Conservation (phyloP, 2,888 invertebrate species). For the Temnothorax ravouxi region DNA sequence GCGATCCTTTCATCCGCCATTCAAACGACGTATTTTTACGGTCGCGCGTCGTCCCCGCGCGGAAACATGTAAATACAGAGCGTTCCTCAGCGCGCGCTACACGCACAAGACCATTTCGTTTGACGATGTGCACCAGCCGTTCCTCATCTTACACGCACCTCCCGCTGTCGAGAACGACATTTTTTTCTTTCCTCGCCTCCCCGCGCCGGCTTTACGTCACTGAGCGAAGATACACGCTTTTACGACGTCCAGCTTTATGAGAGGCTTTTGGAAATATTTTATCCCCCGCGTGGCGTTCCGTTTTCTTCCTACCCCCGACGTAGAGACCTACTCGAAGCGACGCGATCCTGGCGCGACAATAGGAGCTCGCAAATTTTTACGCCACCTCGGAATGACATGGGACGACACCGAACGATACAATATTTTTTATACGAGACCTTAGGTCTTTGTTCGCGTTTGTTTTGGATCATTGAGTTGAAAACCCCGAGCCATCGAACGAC, state of each 20-base stretch:
- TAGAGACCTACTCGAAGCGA: background rate
- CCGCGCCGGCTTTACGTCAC: slow-evolving; percentile 9
- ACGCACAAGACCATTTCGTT: slow-evolving; percentile 72
- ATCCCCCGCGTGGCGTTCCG: slow-evolving; percentile 40
- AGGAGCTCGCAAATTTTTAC: slow-evolving; percentile 63
- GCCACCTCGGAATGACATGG: slow-evolving; percentile 29
- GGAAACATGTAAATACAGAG: slow-evolving; percentile 74
- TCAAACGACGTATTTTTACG: slow-evolving; percentile 69
- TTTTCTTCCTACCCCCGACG: slow-evolving; percentile 17
- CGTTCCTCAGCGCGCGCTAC: slow-evolving; percentile 48
- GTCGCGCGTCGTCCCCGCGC: slow-evolving; percentile 34
- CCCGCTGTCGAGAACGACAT: background rate
- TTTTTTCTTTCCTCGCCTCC: background rate
- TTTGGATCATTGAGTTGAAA: slow-evolving; percentile 60
- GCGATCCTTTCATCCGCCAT: slow-evolving; percentile 59
- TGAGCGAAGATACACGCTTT: slow-evolving; percentile 64
- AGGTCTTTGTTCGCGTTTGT: slow-evolving; percentile 43
- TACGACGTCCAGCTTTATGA: slow-evolving; percentile 71
- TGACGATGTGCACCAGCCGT: slow-evolving; percentile 69
- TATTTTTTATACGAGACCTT: slow-evolving; percentile 41
- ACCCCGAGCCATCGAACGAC: background rate
- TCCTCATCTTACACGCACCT: slow-evolving; percentile 55
- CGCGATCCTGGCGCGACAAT: background rate
- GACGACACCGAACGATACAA: slow-evolving; percentile 46
- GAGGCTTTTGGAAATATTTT: slow-evolving; percentile 72